Conservation (phyloP, 2,888 invertebrate species). For the Orthosia gracilis region DNA sequence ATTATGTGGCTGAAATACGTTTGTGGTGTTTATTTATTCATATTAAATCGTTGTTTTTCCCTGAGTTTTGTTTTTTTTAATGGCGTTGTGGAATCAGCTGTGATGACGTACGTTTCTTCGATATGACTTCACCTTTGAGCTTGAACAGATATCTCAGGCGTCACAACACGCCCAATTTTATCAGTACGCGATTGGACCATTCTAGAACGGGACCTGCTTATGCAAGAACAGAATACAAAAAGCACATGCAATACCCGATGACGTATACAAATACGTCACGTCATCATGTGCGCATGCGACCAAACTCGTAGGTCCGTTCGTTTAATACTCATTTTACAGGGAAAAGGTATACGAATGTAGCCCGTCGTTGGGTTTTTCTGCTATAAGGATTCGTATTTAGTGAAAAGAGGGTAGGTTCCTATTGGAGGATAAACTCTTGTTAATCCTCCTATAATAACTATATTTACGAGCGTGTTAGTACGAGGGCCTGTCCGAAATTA, state of each 20-base stretch:
- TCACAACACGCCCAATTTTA: conserved; percentile 34
- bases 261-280: conserved; percentile 14
- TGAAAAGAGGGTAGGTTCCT: neutral
- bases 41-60: conserved; percentile 21
- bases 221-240: neutral
- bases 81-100: conserved; percentile 21
- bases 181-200: conserved; percentile 12
- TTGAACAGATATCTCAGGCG: conserved; percentile 3
- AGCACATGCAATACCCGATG: conserved; percentile 9
- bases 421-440: too few species aligned
- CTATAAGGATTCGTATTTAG: neutral
- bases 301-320: neutral
- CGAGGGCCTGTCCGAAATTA: neutral
- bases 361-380: conserved; percentile 13
- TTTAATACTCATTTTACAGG: neutral
- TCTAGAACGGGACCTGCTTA: neutral
- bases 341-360: conserved; percentile 5
- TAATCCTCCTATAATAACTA: neutral
- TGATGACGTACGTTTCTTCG: conserved; percentile 23
- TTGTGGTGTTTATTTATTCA: conserved; percentile 32
- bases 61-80: neutral
- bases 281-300: conserved; percentile 1
- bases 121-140: neutral
- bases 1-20: conserved; percentile 10
- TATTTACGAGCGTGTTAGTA: neutral